Conservation (phyloP, 2,113 vertebrate genomes). For the Phrynosoma blainvillii region DNA sequence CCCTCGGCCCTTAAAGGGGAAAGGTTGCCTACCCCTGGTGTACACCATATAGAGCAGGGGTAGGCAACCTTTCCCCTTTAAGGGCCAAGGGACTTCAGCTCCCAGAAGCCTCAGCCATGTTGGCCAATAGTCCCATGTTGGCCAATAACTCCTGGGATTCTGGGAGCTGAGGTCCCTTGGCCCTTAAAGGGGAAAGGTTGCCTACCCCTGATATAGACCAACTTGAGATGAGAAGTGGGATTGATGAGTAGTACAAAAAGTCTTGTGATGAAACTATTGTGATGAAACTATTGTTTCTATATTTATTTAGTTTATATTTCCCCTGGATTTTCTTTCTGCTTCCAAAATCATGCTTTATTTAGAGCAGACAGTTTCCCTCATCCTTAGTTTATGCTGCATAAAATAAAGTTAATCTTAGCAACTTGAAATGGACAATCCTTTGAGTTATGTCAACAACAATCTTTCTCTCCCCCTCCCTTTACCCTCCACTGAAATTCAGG, state of each 20-base stretch:
- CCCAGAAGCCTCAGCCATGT: no score
- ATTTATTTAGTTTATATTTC: not conserved
- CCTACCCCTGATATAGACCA: no score
- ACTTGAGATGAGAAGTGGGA: no score
- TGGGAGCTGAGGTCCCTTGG: no score
- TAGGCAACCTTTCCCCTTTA: no score
- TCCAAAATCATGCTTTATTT: not conserved
- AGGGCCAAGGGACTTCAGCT: no score
- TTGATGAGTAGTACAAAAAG: not conserved
- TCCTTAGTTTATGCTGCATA: conserved; percentile 31
- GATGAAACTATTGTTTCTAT: not conserved
- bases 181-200: no score
- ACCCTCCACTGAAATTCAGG: conserved; percentile 60
- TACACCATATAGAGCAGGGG: no score
- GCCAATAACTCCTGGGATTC: no score
- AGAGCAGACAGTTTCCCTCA: conserved; percentile 35
- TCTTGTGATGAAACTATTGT: conserved; percentile 20
- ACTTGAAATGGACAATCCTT: conserved; percentile 53
- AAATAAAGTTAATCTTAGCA: conserved; percentile 55
- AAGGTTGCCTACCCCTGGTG: no score
- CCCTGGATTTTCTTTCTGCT: not conserved
- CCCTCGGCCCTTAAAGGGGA: no score
- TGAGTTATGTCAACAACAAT: conserved; percentile 73
- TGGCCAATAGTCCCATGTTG: no score
- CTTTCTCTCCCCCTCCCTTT: conserved; percentile 43